Evolutionary conservation across 2,797 vertebrate species (phyloP).

Genomic region (Phoeniculus purpureus): DNA sequence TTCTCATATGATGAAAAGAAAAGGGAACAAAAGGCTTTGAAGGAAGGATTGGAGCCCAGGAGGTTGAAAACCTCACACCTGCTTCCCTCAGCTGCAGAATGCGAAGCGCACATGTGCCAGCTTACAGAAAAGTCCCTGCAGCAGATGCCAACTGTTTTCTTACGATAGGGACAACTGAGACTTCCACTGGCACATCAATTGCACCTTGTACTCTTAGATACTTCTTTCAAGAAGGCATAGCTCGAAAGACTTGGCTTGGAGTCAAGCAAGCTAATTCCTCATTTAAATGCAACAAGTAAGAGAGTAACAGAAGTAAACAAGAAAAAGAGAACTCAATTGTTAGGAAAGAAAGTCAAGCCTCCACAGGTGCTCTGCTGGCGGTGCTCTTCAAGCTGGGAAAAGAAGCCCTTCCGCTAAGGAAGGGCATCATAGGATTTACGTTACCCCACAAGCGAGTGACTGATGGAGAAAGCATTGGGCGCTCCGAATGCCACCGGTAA

Average conservation of each 20-base stretch:
- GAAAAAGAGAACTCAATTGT: slow-evolving; percentile 37
- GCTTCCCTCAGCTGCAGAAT: neutral
- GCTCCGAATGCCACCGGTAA: slow-evolving; percentile 1
- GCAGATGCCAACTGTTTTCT: neutral
- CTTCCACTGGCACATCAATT: slow-evolving; percentile 4
- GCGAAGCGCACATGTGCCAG: neutral
- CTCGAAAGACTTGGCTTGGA: slow-evolving; percentile 46
- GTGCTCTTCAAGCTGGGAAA: slow-evolving; percentile 27
- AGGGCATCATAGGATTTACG: neutral
- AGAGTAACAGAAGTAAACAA: slow-evolving; percentile 57
- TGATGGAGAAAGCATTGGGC: slow-evolving; percentile 36
- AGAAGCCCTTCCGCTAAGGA: slow-evolving; percentile 11
- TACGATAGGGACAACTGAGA: neutral
- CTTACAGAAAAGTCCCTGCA: neutral
- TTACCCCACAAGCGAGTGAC: neutral
- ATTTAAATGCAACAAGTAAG: slow-evolving; percentile 43
- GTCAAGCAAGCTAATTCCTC: slow-evolving; percentile 44
- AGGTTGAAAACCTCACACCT: slow-evolving; percentile 13
- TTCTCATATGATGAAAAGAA: neutral
- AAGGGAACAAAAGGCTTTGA: neutral
- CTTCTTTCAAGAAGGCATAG: neutral
- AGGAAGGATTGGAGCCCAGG: neutral
- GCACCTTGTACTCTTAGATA: slow-evolving; percentile 1
- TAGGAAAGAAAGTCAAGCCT: slow-evolving; percentile 26
- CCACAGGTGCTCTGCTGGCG: neutral